Conservation (phyloP, 2,797 vertebrate genomes). For the Scolopax rusticola region DNA sequence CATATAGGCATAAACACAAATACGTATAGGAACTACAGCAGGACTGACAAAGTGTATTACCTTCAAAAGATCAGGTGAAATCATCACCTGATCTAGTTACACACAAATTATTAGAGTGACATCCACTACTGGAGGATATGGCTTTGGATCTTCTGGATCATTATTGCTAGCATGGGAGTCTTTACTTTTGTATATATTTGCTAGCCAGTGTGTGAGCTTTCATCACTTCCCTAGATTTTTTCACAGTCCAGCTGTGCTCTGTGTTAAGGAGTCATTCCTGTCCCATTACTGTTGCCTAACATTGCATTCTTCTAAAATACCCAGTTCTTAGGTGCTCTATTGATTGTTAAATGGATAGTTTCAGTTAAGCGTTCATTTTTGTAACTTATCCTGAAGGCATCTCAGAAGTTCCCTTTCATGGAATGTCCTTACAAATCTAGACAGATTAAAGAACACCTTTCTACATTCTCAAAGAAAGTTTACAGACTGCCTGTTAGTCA, state of each 20-base stretch:
- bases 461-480: background rate
- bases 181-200: background rate
- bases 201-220: background rate
- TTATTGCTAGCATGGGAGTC: background rate
- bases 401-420: background rate
- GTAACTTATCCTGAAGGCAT: background rate
- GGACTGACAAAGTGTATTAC: rapidly evolving
- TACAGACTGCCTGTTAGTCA: background rate
- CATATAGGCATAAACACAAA: background rate
- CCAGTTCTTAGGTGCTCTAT: rapidly evolving
- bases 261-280: background rate
- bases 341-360: background rate
- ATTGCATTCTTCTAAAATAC: background rate
- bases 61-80: background rate
- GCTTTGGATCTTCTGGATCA: background rate
- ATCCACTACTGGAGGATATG: background rate
- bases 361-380: background rate
- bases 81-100: rapidly evolving
- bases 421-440: background rate
- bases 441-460: background rate
- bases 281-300: background rate
- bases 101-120: background rate
- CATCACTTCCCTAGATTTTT: background rate
- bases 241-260: background rate
- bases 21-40: rapidly evolving